A percentile compares a stretch with the other conserved stretches of the same genome.
These are phyloP conservation scores for Conistra vaccinii DNA, from an alignment of 2,888 invertebrate genomes.

Conservation along the genomic window DNA sequence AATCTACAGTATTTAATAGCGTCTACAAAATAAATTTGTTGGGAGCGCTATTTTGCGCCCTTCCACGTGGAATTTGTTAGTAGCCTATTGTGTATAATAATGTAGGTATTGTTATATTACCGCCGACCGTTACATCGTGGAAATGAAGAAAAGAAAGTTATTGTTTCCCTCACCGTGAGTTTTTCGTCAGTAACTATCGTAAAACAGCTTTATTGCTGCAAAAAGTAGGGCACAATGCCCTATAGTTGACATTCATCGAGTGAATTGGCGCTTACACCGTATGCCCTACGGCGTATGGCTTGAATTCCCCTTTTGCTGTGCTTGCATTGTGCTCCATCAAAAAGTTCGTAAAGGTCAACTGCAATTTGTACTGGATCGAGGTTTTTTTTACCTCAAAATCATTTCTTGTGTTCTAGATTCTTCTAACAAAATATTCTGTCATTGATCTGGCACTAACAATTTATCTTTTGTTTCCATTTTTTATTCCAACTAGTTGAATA, in stretches of 20 bases:
- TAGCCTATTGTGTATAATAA: conserved; percentile 45
- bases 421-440: background rate
- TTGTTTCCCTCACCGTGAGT: conserved; percentile 20
- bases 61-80: conserved; percentile 57
- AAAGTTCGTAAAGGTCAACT: background rate
- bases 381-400: background rate
- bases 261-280: conserved; percentile 28
- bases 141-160: conserved; percentile 47
- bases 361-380: background rate
- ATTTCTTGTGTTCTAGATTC: background rate
- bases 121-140: conserved; percentile 63
- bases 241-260: conserved; percentile 27
- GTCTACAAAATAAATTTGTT: background rate
- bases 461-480: background rate
- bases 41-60: background rate
- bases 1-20: background rate
- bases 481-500: background rate
- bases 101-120: conserved; percentile 59
- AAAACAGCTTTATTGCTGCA: conserved; percentile 7
- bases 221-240: conserved; percentile 28
- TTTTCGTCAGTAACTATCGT: conserved; percentile 8
- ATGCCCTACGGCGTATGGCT: too few species aligned
- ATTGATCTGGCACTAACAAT: background rate
- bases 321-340: background rate
- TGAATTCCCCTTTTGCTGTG: too few species aligned